Evolutionary conservation across 2,888 invertebrate genomes (phyloP), one percentile per base, ranked within the genome.

Genomic region (Macaria liturata): DNA sequence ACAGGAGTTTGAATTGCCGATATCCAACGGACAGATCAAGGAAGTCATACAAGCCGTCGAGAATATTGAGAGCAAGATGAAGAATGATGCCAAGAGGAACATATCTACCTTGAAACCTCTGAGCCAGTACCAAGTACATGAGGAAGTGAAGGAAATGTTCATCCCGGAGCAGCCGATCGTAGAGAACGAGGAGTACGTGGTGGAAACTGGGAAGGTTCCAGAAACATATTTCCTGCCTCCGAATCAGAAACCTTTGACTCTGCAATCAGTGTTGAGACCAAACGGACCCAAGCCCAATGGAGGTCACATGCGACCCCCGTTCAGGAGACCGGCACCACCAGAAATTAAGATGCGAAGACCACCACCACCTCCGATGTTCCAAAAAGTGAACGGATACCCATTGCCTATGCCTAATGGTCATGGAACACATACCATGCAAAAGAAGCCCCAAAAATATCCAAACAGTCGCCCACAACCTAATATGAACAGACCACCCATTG

Each of bases 31-130:
- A 69, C 91, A 92, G 78, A 83, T 92, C 50, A 81, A 85, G 67
- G 86, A 91, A 64, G 91, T 90, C 57, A 90, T 92, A 56, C 79
- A 86, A 67, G 78, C 89, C 43, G 89, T 91, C 56, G 92, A 92
- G 72, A 81, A 65, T 48, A 70, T 91, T 57, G 92, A 92, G 75
- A 78, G 68, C 52, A 77, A 80, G 62, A 82, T 86, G 78, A 85
- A 81, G 56, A 78, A 84, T 20, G 81, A 85, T 47, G 70, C 81
- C 62, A 79, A 70, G 52, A 76, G 71, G 48, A 84, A 86, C 61
- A 44, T 65, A 8, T 74, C 81, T 3, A 67, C 61, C 55, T 32
- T 49, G 34, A 69, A 60, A 44, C 58, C 72, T 51, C 59, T 63
- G 32, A 52, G 66, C 32, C 89, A 87, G 65, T 88, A 88, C 62